These are phyloP conservation scores for Phyto melanocephala DNA, from an alignment of 2,888 invertebrate genomes.

Conservation along the genomic window DNA sequence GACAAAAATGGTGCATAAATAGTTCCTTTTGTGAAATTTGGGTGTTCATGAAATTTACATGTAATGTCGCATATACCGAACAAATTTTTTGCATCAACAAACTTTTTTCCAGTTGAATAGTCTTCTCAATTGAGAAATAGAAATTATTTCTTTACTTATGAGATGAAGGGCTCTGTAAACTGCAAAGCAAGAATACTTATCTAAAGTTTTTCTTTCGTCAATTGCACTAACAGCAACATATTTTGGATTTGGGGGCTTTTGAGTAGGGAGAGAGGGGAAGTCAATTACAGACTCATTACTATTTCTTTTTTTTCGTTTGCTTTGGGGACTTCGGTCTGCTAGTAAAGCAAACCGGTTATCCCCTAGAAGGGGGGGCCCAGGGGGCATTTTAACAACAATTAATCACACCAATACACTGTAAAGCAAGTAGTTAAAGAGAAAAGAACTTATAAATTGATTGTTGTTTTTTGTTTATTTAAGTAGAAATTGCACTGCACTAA, in stretches of 20 bases:
- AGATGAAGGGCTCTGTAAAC: not conserved
- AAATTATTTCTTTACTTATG: not conserved
- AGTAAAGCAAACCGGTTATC: conserved; percentile 7
- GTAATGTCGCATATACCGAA: conserved; percentile 25
- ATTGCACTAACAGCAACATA: not conserved
- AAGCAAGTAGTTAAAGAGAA: too few species aligned
- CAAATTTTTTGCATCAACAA: too few species aligned
- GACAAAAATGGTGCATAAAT: conserved; percentile 49
- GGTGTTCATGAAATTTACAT: conserved; percentile 30
- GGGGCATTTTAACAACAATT: too few species aligned
- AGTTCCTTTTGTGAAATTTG: conserved; percentile 33
- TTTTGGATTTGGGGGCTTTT: not conserved
- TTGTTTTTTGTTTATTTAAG: too few species aligned
- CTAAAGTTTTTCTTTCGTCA: not conserved
- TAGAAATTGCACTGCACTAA: too few species aligned
- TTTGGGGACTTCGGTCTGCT: conserved; percentile 3
- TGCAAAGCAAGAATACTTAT: conserved; percentile 7
- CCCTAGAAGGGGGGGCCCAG: not conserved
- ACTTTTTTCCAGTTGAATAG: conserved; percentile 24
- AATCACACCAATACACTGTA: too few species aligned
- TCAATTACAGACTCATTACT: not conserved
- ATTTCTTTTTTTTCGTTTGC: not conserved
- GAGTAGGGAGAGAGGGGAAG: not conserved
- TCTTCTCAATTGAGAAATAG: conserved; percentile 20
- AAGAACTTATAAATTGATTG: too few species aligned